These are phyloP conservation scores for Lymantria dispar DNA, from an alignment of 2,888 invertebrate genomes.

Conservation along the genomic window DNA sequence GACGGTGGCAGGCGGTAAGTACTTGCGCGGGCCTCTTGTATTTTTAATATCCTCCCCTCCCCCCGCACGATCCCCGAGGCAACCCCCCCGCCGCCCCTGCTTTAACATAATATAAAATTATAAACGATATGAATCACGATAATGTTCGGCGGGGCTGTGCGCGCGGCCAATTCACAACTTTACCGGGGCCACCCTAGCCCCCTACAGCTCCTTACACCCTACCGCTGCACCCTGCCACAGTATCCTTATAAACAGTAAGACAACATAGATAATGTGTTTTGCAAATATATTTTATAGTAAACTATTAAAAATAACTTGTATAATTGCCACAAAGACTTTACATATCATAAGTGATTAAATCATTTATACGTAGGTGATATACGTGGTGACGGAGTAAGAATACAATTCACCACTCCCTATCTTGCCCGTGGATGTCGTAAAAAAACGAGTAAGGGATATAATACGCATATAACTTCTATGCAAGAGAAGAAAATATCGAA, in stretches of 20 bases:
- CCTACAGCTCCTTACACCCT: constrained; percentile 41
- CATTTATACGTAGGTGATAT: no score
- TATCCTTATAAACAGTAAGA: constrained; percentile 15
- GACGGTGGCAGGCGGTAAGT: constrained; percentile 62
- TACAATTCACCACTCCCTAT: no score
- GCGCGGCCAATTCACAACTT: constrained; percentile 79
- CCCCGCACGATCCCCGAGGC: constrained; percentile 32
- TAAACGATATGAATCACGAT: constrained; percentile 82
- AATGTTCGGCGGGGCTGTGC: constrained; percentile 71
- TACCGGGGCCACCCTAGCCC: constrained; percentile 51
- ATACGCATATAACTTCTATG: no score
- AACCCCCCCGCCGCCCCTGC: constrained; percentile 44
- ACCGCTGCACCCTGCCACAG: constrained; percentile 41
- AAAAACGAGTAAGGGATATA: no score
- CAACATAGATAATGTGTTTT: background rate
- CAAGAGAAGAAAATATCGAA: no score
- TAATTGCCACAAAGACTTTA: no score
- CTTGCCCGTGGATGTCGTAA: no score
- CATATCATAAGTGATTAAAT: no score
- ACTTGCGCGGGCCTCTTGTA: constrained; percentile 68
- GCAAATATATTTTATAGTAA: no score
- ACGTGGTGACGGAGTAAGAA: no score
- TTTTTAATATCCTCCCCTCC: constrained; percentile 73
- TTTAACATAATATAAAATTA: constrained; percentile 83
- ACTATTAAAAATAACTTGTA: no score